Base-by-base conservation (phyloP, 2,113 vertebrate species). In the Neolamprologus longior region DNA sequence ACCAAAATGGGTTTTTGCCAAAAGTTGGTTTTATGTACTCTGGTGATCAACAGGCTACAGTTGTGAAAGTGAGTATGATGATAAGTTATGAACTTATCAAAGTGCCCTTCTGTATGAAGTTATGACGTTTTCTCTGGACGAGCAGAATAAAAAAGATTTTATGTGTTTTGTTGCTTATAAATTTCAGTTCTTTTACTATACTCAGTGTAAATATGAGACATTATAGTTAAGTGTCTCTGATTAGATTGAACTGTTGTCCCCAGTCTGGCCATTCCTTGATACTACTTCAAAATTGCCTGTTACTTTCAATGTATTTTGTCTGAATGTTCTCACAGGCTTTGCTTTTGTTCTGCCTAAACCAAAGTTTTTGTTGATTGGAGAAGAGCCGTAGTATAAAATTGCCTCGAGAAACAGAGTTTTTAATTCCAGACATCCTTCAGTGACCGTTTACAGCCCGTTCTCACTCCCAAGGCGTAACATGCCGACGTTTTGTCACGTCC, bases 1-100 rank as follows among this genome's bases (percentile, higher is more conserved):
- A 83, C 83, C 50, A 87, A 82, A 76, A 54, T 80, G 81, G 14
- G n/a, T 42, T 94, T 80, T 52, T 42, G 71, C 19, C 28, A 82
- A 84, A 84, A 80, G 26, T 42, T 47, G 12, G 10, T 82, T 53
- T 71, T 14, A 53, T 37, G 68, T 54, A 81, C 33, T 87, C n/a
- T 40, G 37, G 31, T 79, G 12, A 61, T 19, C 66, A 76, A 66
- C 17, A 12, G 52, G 66, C 82, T 24, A 21, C 21, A 57, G 63
- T 40, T 78, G 42, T 78, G 26, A 78, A 78, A 52, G 45, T 78
- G 37, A 45, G 13, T 45, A 3, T 45, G 42, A 50, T 50, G 71
- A 73, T 17, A 24, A 61, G 19, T 58, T 81, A 11, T n/a, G 17
- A 17, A 63, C 28, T 47, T 45, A 35, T 63, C 17, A 63, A 35